Percentiles rank a stretch among this genome's conserved stretches.
Evolutionary conservation across 2,888 invertebrate genomes (phyloP).

Genomic region (Eustalomyia histrio): DNA sequence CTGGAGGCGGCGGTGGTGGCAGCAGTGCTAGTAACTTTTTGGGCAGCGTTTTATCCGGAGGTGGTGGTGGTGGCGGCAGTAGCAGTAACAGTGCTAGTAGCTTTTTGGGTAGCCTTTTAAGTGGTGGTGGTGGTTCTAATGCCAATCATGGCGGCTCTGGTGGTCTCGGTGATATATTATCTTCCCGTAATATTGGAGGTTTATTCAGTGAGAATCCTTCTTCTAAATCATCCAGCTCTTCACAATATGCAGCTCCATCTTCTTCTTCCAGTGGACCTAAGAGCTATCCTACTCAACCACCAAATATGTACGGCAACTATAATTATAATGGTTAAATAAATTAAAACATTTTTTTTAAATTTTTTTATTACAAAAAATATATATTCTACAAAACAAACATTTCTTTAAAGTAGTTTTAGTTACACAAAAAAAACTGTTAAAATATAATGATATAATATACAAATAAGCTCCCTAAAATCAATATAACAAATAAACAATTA

Average conservation of each 20-base stretch:
- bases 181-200: conserved; percentile 75
- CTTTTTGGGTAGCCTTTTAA: conserved; percentile 68
- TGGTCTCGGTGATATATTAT: conserved; percentile 75
- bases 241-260: conserved; percentile 65
- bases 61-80: conserved; percentile 66
- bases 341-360: conserved; percentile 1
- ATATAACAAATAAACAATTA: background rate
- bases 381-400: conserved; percentile 33
- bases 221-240: conserved; percentile 62
- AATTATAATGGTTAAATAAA: conserved; percentile 63
- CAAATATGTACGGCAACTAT: conserved; percentile 69
- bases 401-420: conserved; percentile 49
- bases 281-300: conserved; percentile 78
- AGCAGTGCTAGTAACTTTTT: conserved; percentile 70
- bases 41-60: conserved; percentile 70
- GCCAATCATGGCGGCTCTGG: conserved; percentile 66
- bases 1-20: conserved; percentile 65
- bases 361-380: conserved; percentile 6
- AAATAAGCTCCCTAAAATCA: conserved; percentile 7
- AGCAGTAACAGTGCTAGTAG: conserved; percentile 65
- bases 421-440: conserved; percentile 19
- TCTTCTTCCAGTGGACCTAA: conserved; percentile 68
- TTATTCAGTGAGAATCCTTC: conserved; percentile 78
- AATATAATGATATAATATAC: conserved; percentile 20
- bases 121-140: conserved; percentile 65